These are phyloP conservation scores for Hapalemur alaotrensis DNA, from an alignment of 2,797 vertebrate species.

Conservation along the genomic window DNA sequence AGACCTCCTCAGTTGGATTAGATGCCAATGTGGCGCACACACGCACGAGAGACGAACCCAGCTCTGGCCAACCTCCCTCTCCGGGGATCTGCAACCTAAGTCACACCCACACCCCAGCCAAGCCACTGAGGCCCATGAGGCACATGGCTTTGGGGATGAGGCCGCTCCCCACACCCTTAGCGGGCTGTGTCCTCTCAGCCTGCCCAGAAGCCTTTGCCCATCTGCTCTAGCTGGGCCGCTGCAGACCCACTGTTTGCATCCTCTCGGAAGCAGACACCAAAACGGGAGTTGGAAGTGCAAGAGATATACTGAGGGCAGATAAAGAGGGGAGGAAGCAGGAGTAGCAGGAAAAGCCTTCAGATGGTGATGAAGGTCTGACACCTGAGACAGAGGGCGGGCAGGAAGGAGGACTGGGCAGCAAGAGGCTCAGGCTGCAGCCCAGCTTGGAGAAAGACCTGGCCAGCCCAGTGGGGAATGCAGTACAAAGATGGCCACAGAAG, in stretches of 20 bases:
- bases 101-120: neutral
- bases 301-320: neutral
- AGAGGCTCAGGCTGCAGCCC: neutral
- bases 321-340: neutral
- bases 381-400: fast-evolving
- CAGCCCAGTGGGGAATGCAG: neutral
- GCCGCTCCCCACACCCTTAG: neutral
- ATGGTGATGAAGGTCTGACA: neutral
- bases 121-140: neutral
- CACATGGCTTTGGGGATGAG: neutral
- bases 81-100: neutral
- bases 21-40: neutral
- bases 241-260: neutral
- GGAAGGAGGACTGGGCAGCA: fast-evolving
- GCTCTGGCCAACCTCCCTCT: neutral
- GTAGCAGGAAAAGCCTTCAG: neutral
- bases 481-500: neutral
- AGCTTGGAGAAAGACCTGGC: neutral
- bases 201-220: neutral
- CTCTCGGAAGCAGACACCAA: neutral
- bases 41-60: neutral
- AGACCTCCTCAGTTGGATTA: neutral
- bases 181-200: neutral
- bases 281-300: neutral
- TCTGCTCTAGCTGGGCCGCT: neutral